Evolutionary conservation across 2,113 vertebrate species (phyloP), one percentile per base, ranked within the genome.

Genomic region (Siphamia tubifer): DNA sequence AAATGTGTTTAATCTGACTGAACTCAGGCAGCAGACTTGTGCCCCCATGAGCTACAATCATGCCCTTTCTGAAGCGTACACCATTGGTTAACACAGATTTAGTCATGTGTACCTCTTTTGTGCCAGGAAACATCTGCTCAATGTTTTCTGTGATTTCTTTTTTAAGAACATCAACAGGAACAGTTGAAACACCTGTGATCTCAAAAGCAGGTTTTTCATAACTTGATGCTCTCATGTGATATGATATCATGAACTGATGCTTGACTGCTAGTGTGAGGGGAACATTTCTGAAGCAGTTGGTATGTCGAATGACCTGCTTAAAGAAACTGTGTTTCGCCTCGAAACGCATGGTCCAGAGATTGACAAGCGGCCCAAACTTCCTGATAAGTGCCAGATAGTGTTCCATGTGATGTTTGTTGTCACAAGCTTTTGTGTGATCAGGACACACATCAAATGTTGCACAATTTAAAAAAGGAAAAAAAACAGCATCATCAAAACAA

Each of bases 1-100:
- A 71, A 34, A 75, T 64, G 4, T 82, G 65, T 43, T 7, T 0
- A 12, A 76, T 64, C 35, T 76, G 11, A 7, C 31, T 57, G 21
- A 72, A 68, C 0, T 83, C 75, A 43, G 62, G 39, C 0, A 72
- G 45, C 13, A 74, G 28, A 60, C 61, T 28, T 32, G 32, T 49
- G 23, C 66, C 74, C n/a, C 75, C 66, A 56, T 62, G 28, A 44
- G 13, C 52, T 1, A 83, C 9, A 2, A 66, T 38, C 68, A 76
- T 83, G 0, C 39, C 63, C 3, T 43, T 70, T 48, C 2, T 68
- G 9, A 25, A 62, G 12, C 3, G 6, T 28, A 61, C n/a, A 27
- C 55, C 36, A 5, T 53, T 54, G 28, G 1, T 61, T 31, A 17
- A 48, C 13, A 44, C 32, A 34, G 4, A 23, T 21, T 47, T 38